Conservation (phyloP, 2,888 invertebrate species). For the Suillia variegata region DNA sequence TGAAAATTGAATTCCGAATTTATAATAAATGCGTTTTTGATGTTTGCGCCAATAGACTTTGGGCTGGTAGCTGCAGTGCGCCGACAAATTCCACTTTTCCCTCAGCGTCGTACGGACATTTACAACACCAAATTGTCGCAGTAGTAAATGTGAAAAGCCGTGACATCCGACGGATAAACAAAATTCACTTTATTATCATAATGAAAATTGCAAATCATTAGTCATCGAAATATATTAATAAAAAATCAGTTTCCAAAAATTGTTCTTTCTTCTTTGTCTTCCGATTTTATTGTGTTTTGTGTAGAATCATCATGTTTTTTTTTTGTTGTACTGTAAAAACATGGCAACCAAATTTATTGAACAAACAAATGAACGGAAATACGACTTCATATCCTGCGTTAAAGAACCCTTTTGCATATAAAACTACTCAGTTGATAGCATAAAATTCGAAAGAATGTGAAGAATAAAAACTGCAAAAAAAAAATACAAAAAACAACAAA, state of each 20-base stretch:
- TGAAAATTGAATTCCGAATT: neutral
- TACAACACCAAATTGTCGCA: no score
- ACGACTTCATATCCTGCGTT: neutral
- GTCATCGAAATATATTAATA: no score
- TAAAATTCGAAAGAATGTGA: no score
- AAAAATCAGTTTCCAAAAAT: no score
- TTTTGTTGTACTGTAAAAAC: no score
- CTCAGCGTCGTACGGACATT: slow-evolving; percentile 76
- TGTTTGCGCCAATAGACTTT: slow-evolving; percentile 65
- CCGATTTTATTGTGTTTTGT: neutral
- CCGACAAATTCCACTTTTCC: slow-evolving; percentile 79
- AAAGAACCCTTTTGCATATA: neutral
- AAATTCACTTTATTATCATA: no score
- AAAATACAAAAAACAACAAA: neutral
- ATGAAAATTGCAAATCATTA: no score
- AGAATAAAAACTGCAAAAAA: neutral
- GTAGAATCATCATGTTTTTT: no score
- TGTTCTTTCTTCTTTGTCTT: neutral
- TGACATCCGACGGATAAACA: no score
- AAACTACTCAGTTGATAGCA: no score
- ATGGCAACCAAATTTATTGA: neutral
- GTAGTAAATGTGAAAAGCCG: slow-evolving; percentile 11
- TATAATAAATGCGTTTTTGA: neutral
- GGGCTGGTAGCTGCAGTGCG: slow-evolving; percentile 75
- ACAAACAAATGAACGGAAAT: neutral